Evolutionary conservation across 2,797 vertebrate species (phyloP), one percentile per base, ranked within the genome.

Genomic region (Chaunax sp.): DNA sequence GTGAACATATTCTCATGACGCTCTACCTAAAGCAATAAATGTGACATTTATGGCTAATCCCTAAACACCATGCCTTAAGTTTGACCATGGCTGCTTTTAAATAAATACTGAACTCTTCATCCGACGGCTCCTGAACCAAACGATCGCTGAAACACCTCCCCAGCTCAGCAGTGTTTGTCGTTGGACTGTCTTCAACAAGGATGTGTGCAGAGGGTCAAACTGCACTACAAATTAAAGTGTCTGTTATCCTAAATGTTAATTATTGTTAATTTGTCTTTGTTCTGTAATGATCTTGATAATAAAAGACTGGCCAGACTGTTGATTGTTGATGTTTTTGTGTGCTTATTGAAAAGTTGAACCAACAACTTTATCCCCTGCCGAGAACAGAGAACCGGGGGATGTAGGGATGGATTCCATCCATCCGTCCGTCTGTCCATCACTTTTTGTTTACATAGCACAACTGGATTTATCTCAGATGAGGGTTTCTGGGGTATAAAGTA

Each of bases 301-400:
- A 90, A 94, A 93, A 90, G 75, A 90, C 77, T 92, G 87, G 78
- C 91, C 55, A 79, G 84, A 92, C 87, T 93, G 90, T 92, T 91
- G 18, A 82, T 9, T 56, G 38, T 46, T 35, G 68, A 38, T 75
- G 2, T 35, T 35, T 35, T 40, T 40, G 3, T 65, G 19, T 52
- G 25, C 0, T 15, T 3, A 47, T 14, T 16, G 14, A 33, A 40
- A 26, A 8, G n/a, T 30, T 20, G 3, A 14, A 37, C 9, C 28
- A 30, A 30, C 5, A 30, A 30, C n/a, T n/a, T n/a, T n/a, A n/a
- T n/a, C n/a, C n/a, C n/a, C n/a, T n/a, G n/a, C n/a, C n/a, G n/a
- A n/a, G n/a, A n/a, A n/a, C n/a, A n/a, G n/a, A n/a, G n/a, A n/a
- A n/a, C n/a, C n/a, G n/a, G n/a, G n/a, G n/a, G n/a, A n/a, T n/a